Base-by-base conservation (phyloP, 2,888 invertebrate genomes). In the Melipona beecheii region DNA sequence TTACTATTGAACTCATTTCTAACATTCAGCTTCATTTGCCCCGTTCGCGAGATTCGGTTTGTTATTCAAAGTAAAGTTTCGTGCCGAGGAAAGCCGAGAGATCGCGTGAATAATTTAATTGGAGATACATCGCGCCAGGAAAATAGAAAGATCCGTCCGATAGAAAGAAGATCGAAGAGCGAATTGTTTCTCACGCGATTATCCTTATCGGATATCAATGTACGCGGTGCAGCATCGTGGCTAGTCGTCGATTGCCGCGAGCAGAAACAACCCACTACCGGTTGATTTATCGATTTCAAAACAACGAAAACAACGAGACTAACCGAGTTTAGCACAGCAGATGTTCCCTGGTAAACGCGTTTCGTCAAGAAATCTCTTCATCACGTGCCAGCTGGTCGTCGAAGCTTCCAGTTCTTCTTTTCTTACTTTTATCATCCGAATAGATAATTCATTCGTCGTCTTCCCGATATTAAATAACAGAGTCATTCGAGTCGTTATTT, bases 241-340 rank as follows among this genome's bases (percentile, higher is more conserved):
- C 68, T 72, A 54, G 60, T 76, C 76, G 54, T 81, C 58, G 64
- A 52, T 76, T 43, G 69, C 73, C 73, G 58, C 58, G 43, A 76
- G 77, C 84, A 66, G 66, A n/a, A 71, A 36, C 65, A 79, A 49
- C 74, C 31, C 31, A 31, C 78, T 86, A 81, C 71, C 66, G 74
- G 77, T 43, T 84, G 86, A 87, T 87, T 84, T 87, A 86, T 84
- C 77, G 75, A 85, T 80, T 74, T 43, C 9, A 31, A 31, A 31
- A 64, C 70, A 79, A 27, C 72, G 75, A 70, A 81, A 83, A 66
- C 84, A 79, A 71, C 68, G 78, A 73, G 78, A 82, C 78, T 68
- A 73, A 75, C 78, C 31, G 75, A 85, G 78, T 75, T 74, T 58
- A 66, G 52, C 70, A 72, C 65, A 31, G 75, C 60, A 36, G 68